Percentiles rank a stretch among this genome's conserved stretches.
Conservation (phyloP, 2,113 vertebrate species). For the Ranitomeya imitator region DNA sequence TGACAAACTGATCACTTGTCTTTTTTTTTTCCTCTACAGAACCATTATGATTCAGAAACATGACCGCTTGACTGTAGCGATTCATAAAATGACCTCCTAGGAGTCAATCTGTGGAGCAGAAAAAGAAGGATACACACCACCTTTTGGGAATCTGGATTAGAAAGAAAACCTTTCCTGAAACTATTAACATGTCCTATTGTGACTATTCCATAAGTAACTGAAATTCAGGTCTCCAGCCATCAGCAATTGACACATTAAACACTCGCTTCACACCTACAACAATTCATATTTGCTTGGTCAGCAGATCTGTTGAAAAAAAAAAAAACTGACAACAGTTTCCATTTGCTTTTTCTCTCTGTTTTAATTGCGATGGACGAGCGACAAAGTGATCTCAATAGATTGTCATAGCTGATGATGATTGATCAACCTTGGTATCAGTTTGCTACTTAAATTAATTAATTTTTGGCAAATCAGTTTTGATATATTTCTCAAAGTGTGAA, state of each 20-base stretch:
- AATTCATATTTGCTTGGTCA: too few relatives aligned
- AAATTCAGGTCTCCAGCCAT: neutral
- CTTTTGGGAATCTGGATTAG: neutral
- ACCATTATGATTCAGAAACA: slow-evolving; percentile 94
- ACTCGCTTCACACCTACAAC: neutral
- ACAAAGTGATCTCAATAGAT: too few relatives aligned
- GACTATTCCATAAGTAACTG: too few relatives aligned
- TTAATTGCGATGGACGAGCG: too few relatives aligned
- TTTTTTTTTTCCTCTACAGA: slow-evolving; percentile 67
- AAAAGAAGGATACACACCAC: neutral
- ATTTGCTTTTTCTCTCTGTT: too few relatives aligned
- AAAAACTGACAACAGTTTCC: too few relatives aligned
- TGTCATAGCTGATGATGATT: too few relatives aligned
- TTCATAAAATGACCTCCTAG: slow-evolving; percentile 93
- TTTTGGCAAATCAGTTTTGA: too few relatives aligned
- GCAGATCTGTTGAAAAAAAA: too few relatives aligned
- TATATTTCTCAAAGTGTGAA: too few relatives aligned
- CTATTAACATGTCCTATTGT: neutral
- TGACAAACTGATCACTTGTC: neutral
- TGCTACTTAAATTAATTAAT: too few relatives aligned
- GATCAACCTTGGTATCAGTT: too few relatives aligned
- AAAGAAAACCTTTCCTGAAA: neutral
- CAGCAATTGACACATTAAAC: neutral
- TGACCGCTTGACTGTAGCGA: slow-evolving; percentile 88
- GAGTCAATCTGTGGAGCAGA: neutral